Base-by-base conservation (phyloP, 2,888 invertebrate species). In the Drepana falcataria region DNA sequence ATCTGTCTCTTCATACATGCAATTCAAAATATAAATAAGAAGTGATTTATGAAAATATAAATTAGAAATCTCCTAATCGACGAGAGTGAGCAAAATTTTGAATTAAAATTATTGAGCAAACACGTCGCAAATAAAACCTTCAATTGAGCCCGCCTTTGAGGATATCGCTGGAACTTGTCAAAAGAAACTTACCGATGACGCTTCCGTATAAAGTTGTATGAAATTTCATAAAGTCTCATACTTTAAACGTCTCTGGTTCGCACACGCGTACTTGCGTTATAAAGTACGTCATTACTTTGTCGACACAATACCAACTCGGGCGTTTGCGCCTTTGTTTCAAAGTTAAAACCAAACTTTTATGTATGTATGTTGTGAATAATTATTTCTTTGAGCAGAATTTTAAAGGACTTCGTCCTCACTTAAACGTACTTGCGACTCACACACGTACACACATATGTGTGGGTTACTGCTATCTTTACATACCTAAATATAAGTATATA, bases 131-230 rank as follows among this genome's bases (percentile, higher is more conserved):
- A 55, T 55, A 48, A 48, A 68, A 71, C 57, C 69, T 71, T 66
- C 61, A 63, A 71, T 73, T 70, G 67, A 74, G 69, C 67, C 59
- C 57, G 56, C 64, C 59, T 54, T 44, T 53, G 64, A 61, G 59
- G 59, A 68, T 73, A 73, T 74, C 66, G 69, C 67, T 57, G 59
- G 61, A 72, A 74, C 71, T 75, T 77, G 72, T 75, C 72, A 72
- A 71, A 75, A 78, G 67, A 77, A 78, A 77, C 69, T 81, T 79
- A 68, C 69, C 65, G 64, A 73, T 75, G 73, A 66, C 66, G 63
- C 61, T 62, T 62, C 60, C 59, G 59, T 63, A 65, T 52, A 59
- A 72, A 75, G 61, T 71, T 74, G 47, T 56, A 56, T 55, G 63
- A 73, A 71, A 65, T 73, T 71, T 66, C 65, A 61, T 64, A 70